Base-by-base conservation (phyloP, 2,797 vertebrate species). In the Leuciscus waleckii region DNA sequence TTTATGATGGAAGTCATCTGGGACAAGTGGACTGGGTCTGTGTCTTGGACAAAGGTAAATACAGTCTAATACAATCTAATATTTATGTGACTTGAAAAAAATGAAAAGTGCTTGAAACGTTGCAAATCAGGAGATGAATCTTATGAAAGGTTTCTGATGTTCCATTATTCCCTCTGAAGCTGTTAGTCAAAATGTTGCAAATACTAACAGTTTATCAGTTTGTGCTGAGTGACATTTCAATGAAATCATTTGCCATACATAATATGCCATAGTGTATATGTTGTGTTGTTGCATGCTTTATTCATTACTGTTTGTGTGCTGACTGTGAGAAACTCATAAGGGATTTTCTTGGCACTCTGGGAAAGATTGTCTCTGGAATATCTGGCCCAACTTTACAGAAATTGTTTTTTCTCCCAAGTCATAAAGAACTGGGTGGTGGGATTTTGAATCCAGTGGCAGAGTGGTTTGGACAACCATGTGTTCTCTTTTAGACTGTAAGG, bases 291-390 rank as follows among this genome's bases (percentile, higher is more conserved):
- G 26, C 43, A 74, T 29, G 41, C 43, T 8, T 10, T 17, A 74
- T 74, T 19, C 13, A 16, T 46, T 49, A 49, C 16, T 74, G 4
- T 74, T 51, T 77, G 13, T 21, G 26, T 39, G 35, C 23, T 41
- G 54, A 65, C 39, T 46, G 39, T 65, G 26, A 32, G 58, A 65
- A 46, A 46, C 41, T 65, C 17, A 11, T 43, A 29, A 46, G 39
- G 39, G 58, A 79, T 43, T 79, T 63, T 79, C 9, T 65, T 63
- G 16, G n/a, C 37, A 79, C n/a, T 79, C 76, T 79, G 58, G 54
- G 76, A 65, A 79, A 29, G n/a, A 21, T 79, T 79, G 61, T 79
- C 39, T 46, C 58, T 46, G 39, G 26, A 79, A 46, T 79, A 65
- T 79, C 77, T 79, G 54, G 58, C 26, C 41, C 41, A 46, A 23